Evolutionary conservation across 1,140 invertebrate genomes (phyloP), one percentile per base, ranked within the genome.

Genomic region (Hestina assimilis): DNA sequence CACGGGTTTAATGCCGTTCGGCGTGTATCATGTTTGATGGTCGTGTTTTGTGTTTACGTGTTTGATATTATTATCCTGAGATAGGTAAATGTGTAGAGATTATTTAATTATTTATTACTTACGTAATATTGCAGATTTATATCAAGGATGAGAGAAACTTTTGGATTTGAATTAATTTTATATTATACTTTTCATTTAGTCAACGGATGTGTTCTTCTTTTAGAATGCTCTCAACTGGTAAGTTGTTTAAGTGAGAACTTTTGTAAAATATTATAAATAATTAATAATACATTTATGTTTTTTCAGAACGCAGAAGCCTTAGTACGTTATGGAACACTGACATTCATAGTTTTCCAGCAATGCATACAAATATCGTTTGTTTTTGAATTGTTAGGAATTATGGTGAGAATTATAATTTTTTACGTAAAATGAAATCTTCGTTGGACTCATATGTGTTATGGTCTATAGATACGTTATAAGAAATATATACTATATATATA

Each of bases 171-270:
- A 28, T 31, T 72, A 11, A 40, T 63, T 7, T n/a, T 59, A 6
- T 69, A 66, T 41, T 69, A 65, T 41, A 8, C 31, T 1, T 71
- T 66, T 29, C 68, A 71, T 45, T 56, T 64, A 31, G 31, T 53
- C 7, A 51, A 40, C 14, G 54, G 54, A 0, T 71, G 68, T 42
- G 20, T 71, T 12, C 26, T 71, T 19, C 56, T 71, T 3, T 45
- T 74, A 4, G 58, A 65, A 53, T 69, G 65, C 53, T 66, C 65
- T 12, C 60, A 64, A 42, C 17, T 68, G 71, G 71, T 73, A 35
- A 52, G 43, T 64, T 3, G 9, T 38, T 5, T 0, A 9, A 20
- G 20, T 9, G 23, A 20, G 11, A 15, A 26, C 4, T 6, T 31
- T 9, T 6, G 24, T 8, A 28, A 20, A 11, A 9, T 8, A 45